Conservation (phyloP, 2,113 vertebrate genomes). For the Hippocampus barbouri region DNA sequence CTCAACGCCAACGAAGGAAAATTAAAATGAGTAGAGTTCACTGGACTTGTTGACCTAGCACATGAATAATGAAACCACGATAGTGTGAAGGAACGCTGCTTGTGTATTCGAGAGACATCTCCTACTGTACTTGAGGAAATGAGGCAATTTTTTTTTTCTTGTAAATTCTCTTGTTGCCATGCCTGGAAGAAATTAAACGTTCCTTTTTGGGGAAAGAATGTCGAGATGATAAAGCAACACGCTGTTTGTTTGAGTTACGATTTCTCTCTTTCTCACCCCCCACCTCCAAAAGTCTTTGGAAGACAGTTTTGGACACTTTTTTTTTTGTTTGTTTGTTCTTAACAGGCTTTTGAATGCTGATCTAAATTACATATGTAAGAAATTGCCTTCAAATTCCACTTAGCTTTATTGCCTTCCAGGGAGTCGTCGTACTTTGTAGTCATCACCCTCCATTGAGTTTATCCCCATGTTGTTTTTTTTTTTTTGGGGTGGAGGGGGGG, state of each 20-base stretch:
- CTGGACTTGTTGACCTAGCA: no score
- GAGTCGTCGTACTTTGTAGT: slow-evolving; percentile 2
- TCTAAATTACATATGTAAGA: neutral
- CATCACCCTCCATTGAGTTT: slow-evolving; percentile 1
- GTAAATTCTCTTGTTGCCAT: neutral
- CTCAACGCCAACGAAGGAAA: no score
- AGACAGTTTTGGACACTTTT: neutral
- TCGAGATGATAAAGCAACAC: neutral
- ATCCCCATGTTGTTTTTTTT: slow-evolving; percentile 18
- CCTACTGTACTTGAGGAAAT: no score
- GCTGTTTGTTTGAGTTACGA: neutral
- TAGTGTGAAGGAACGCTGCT: no score
- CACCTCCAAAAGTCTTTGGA: neutral
- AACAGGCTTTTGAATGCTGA: slow-evolving; percentile 21
- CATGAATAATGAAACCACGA: no score
- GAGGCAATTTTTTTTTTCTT: neutral
- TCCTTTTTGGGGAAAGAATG: neutral
- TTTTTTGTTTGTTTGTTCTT: no score
- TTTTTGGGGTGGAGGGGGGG: neutral
- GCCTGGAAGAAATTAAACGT: neutral
- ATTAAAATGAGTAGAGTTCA: no score
- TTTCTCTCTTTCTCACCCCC: neutral
- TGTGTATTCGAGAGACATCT: no score
- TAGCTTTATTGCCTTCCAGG: neutral
- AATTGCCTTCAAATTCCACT: neutral